These are phyloP conservation scores for Drosophila hydei DNA, from an alignment of 1,140 invertebrate species.

Conservation along the genomic window DNA sequence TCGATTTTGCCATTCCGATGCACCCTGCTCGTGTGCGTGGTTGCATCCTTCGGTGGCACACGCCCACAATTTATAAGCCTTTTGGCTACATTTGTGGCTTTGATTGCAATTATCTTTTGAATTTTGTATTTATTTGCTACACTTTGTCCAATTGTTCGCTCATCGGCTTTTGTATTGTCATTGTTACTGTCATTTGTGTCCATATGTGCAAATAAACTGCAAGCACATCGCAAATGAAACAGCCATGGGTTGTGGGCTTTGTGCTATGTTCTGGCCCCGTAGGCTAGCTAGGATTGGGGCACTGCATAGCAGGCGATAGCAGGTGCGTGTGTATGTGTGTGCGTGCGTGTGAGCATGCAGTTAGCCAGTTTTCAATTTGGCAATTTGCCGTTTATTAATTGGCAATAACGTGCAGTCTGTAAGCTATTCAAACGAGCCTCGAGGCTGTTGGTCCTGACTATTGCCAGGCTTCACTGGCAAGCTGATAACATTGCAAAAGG, in stretches of 20 bases:
- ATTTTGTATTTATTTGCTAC: slow-evolving; percentile 83
- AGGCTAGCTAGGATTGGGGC: no score
- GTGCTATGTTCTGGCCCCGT: slow-evolving; percentile 22
- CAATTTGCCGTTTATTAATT: slow-evolving; percentile 75
- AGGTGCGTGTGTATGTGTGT: slow-evolving; percentile 15
- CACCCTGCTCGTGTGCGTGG: background rate
- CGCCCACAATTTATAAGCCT: slow-evolving; percentile 78
- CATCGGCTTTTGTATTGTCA: slow-evolving; percentile 37
- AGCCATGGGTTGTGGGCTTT: slow-evolving; percentile 8
- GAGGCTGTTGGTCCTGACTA: slow-evolving; percentile 5
- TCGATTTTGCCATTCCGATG: background rate
- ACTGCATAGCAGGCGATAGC: no score
- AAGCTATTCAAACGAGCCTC: slow-evolving; percentile 31
- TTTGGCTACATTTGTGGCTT: slow-evolving; percentile 79
- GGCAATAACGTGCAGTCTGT: slow-evolving; percentile 58
- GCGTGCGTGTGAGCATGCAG: slow-evolving; percentile 14
- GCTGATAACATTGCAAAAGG: background rate
- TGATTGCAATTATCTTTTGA: slow-evolving; percentile 81
- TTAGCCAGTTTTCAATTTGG: slow-evolving; percentile 48
- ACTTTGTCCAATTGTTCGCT: slow-evolving; percentile 75
- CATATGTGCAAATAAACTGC: slow-evolving; percentile 51
- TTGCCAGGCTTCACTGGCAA: background rate
- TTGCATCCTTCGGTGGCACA: slow-evolving; percentile 6
- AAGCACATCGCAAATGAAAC: slow-evolving; percentile 21
- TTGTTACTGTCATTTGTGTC: slow-evolving; percentile 61